Base-by-base conservation (phyloP, 2,797 vertebrate species). In the Aulostomus chinensis region DNA sequence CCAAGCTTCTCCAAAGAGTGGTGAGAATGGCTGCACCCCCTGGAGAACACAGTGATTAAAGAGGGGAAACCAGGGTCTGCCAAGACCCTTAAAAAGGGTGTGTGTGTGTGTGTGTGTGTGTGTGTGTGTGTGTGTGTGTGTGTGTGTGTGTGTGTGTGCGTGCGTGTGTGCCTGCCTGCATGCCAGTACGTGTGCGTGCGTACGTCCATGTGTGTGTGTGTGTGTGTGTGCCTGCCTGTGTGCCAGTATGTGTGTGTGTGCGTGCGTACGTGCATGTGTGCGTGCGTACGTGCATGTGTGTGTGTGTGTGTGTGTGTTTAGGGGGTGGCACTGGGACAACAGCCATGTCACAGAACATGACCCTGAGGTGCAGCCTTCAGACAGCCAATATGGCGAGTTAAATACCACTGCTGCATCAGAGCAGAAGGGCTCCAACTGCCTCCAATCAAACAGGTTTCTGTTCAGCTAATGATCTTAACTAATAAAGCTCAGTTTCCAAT, bases 331-430 rank as follows among this genome's bases (percentile, higher is more conserved):
- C 76, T 60, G 79, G 86, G 84, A 90, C 80, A 82, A 73, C 84
- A 89, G 84, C 78, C 86, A 83, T 89, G 86, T 86, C 85, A 86
- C 75, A 87, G 76, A 89, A 89, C 88, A 89, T 53, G 80, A 89
- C 87, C 90, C 87, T 68, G 82, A 88, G 87, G 85, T 88, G 84
- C 87, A 71, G 80, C 80, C 73, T 89, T 86, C 81, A 89, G 82
- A 84, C 84, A 76, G 76, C 79, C 90, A 91, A 89, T 90, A 91
- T 90, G 87, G 83, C 47, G 76, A 69, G 76, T 81, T 88, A 91
- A 91, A 91, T 86, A 86, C 82, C 76, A 55, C 71, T 70, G 84
- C 74, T 85, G 79, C 84, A 79, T 85, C 75, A 53, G 81, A 81
- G 77, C 74, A 57, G 77, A 81, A 78, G 76, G 68, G 74, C 59